Base-by-base conservation (phyloP, 2,797 vertebrate species). In the Xiphorhynchus erythropygius region DNA sequence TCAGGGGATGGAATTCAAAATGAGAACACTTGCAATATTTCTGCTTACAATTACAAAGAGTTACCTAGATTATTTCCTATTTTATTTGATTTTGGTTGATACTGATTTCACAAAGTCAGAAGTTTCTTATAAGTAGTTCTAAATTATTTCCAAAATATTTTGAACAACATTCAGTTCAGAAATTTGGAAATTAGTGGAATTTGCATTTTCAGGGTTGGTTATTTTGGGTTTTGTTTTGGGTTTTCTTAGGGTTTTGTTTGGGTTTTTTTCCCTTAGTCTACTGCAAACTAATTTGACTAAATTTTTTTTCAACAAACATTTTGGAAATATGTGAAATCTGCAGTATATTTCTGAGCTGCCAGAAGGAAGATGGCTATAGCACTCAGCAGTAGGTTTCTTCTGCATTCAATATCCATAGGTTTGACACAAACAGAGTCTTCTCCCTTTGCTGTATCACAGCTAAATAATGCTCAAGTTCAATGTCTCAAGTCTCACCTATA, bases 401-500 rank as follows among this genome's bases (percentile, higher is more conserved):
- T 65, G 4, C 73, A 46, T 78, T 90, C 80, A 63, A 33, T 77
- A 59, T 53, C 47, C 42, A 25, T 57, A 24, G 22, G 50, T 90
- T 56, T 89, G 44, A 73, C 39, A 78, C 59, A 46, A 71, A 82
- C 12, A 46, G 59, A 78, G 56, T 35, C 55, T 79, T 88, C n/a
- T 91, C 53, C 68, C 83, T 79, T 89, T 78, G 39, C 52, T 96
- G 22, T 90, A 22, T 64, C 65, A 82, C 87, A 89, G 75, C 52
- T 91, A 87, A 81, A 53, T 71, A 93, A 74, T 84, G 75, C 62
- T 75, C 37, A 77, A 70, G 37, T 96, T 95, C 89, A 81, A 71
- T 95, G 93, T 91, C 90, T 94, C 90, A 60, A 87, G 67, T 95
- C 84, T 94, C 85, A 5, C 70, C 60, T 93, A 23, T 92, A 91